Percentiles rank a stretch among this genome's conserved stretches.
Conservation (phyloP, 2,797 vertebrate species). For the Hafferia zeledoni region DNA sequence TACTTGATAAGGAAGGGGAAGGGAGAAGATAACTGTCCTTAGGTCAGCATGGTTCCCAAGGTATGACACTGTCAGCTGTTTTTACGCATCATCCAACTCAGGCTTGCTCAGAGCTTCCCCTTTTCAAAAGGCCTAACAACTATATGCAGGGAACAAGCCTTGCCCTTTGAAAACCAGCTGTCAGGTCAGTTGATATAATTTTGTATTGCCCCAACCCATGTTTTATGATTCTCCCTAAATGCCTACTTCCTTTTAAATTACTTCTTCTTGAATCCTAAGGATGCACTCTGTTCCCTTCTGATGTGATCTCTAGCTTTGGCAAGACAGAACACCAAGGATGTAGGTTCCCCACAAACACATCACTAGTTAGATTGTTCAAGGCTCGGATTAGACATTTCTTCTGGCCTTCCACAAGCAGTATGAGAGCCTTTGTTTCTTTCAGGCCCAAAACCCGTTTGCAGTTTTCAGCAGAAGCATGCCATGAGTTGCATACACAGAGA, state of each 20-base stretch:
- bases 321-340: neutral
- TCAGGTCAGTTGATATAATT: neutral
- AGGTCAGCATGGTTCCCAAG: neutral
- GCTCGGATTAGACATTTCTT: neutral
- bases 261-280: neutral
- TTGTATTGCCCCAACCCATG: neutral
- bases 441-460: neutral
- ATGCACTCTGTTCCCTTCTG: neutral
- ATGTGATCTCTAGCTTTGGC: neutral
- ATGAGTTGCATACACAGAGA: neutral
- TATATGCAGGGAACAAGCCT: neutral
- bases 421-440: neutral
- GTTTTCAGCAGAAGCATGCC: neutral
- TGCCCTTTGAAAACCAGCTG: neutral
- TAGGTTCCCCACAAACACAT: neutral
- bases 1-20: neutral
- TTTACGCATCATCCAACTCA: fast-evolving
- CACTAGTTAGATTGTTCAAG: neutral
- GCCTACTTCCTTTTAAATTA: neutral
- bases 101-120: neutral
- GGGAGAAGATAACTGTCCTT: neutral
- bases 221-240: neutral
- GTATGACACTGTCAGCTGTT: neutral
- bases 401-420: neutral
- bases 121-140: neutral